A percentile compares a stretch with the other conserved stretches of the same genome.
Evolutionary conservation across 2,888 invertebrate genomes (phyloP).

Genomic region (Argyresthia albistria): DNA sequence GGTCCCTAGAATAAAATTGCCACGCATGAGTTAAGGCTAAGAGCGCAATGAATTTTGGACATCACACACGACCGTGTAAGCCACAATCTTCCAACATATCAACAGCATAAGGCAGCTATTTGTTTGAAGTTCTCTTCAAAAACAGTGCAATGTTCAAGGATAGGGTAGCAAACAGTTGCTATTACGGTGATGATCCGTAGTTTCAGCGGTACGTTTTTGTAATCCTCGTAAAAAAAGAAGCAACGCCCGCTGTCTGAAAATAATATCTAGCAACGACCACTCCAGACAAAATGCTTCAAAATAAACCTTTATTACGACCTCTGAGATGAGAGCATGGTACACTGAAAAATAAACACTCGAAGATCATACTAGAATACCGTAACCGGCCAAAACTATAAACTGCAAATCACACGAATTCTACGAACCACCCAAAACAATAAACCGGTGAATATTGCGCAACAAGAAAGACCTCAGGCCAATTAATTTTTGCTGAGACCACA

Average conservation of each 20-base stretch:
- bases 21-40: constrained; percentile 25
- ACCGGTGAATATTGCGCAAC: constrained; percentile 46
- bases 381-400: too few species aligned
- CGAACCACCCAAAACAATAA: constrained; percentile 34
- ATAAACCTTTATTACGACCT: too few species aligned
- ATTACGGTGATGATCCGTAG: constrained; percentile 61
- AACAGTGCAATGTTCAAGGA: constrained; percentile 25
- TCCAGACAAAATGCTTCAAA: too few species aligned
- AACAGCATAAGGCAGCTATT: constrained; percentile 12
- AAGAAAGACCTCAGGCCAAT: constrained; percentile 59
- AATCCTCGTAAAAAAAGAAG: constrained; percentile 59
- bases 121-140: constrained; percentile 25
- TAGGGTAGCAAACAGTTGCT: constrained; percentile 45
- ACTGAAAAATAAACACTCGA: too few species aligned
- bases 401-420: not conserved
- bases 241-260: constrained; percentile 22
- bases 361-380: too few species aligned
- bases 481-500: constrained; percentile 64
- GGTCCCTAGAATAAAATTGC: constrained; percentile 45
- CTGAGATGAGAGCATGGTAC: too few species aligned
- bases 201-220: constrained; percentile 45
- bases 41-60: constrained; percentile 1
- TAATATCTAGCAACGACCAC: too few species aligned
- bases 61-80: not conserved
- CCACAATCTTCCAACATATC: not conserved